Evolutionary conservation across 2,113 vertebrate species (phyloP).

Genomic region (Salvelinus alpinus): DNA sequence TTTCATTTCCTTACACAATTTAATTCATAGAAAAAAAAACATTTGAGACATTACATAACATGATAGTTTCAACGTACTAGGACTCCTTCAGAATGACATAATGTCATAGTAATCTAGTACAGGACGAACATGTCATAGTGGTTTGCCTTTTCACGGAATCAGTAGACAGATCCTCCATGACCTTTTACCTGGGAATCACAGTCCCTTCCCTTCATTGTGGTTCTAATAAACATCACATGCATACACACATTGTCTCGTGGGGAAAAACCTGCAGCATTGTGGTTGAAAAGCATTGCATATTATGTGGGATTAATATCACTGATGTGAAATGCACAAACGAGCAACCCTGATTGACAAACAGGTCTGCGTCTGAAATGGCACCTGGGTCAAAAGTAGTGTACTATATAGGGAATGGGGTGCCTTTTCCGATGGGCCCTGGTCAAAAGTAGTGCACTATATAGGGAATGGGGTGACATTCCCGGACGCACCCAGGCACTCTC

Average conservation of each 20-base stretch:
- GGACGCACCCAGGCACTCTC: too few relatives aligned
- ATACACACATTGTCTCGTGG: conserved; percentile 46
- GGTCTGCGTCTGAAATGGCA: not conserved
- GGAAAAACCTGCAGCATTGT: conserved; percentile 37
- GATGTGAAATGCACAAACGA: not conserved
- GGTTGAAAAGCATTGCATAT: conserved; percentile 60
- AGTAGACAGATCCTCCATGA: conserved; percentile 6
- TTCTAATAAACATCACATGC: not conserved
- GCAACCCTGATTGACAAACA: conserved; percentile 5
- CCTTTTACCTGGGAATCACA: not conserved
- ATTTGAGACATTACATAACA: conserved; percentile 20
- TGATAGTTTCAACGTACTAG: conserved; percentile 6
- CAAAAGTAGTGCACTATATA: too few relatives aligned
- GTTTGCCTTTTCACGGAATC: conserved; percentile 12
- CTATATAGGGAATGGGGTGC: too few relatives aligned
- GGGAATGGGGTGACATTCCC: too few relatives aligned
- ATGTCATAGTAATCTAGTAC: conserved; percentile 17
- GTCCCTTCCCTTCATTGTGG: conserved; percentile 20
- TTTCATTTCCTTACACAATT: conserved; percentile 16
- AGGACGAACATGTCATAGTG: conserved; percentile 27
- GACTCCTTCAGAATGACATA: not conserved
- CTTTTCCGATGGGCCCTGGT: too few relatives aligned
- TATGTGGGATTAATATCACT: conserved; percentile 50
- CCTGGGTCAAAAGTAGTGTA: too few relatives aligned
- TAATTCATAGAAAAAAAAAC: conserved; percentile 24